Conservation (phyloP, 64 coral and sea anemone species). For the Pocillopora verrucosa region DNA sequence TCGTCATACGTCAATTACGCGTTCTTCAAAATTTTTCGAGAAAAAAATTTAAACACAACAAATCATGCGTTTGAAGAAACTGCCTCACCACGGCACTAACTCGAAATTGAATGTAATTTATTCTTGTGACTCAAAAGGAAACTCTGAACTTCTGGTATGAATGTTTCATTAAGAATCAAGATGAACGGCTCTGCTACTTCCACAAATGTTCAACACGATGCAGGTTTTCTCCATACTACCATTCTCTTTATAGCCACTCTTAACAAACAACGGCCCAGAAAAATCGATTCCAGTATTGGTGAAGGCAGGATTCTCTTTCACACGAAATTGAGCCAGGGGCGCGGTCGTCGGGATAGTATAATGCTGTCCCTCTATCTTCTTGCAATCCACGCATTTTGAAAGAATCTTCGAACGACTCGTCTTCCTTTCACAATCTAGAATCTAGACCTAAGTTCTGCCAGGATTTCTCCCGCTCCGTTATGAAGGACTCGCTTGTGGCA, state of each 20-base stretch:
- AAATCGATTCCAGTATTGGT: slow-evolving; percentile 55
- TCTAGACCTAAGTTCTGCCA: background rate
- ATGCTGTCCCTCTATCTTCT: background rate
- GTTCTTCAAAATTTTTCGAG: background rate
- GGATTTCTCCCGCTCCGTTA: background rate
- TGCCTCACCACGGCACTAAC: slow-evolving; percentile 31
- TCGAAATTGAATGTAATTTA: background rate
- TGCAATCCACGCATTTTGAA: background rate
- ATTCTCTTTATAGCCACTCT: background rate
- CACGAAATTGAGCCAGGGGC: slow-evolving; percentile 28
- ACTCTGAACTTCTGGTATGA: background rate
- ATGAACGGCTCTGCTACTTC: background rate
- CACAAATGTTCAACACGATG: background rate
- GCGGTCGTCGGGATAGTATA: background rate
- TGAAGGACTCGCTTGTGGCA: slow-evolving; percentile 37
- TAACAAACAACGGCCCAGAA: slow-evolving; percentile 61
- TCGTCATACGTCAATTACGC: slow-evolving; percentile 14
- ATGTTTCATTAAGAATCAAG: background rate
- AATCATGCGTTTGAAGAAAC: slow-evolving; percentile 28
- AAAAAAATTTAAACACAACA: background rate
- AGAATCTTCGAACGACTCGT: slow-evolving; percentile 14
- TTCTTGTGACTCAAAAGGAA: background rate
- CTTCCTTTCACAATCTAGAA: slow-evolving; percentile 37
- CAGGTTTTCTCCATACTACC: background rate
- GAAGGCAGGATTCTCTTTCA: slow-evolving; percentile 24